Percentiles rank a stretch among this genome's conserved stretches.
Conservation (phyloP, 2,113 vertebrate species). For the Perognathus longimembris region DNA sequence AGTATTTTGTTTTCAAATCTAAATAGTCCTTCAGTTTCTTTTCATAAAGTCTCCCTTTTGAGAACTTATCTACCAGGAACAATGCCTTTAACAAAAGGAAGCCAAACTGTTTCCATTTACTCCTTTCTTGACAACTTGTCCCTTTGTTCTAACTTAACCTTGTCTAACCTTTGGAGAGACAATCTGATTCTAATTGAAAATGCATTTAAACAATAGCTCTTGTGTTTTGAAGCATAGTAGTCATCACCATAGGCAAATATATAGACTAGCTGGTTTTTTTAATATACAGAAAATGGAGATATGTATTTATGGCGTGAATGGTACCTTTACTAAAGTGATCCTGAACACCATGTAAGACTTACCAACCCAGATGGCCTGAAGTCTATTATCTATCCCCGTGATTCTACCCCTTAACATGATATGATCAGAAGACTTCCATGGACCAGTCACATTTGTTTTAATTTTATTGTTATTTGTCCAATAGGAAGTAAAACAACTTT, state of each 20-base stretch:
- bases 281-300: not conserved
- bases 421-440: not conserved
- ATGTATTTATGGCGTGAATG: not conserved
- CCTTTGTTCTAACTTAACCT: not conserved
- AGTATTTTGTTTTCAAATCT: conserved; percentile 35
- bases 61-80: not conserved
- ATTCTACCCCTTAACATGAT: not conserved
- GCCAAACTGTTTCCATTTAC: not conserved
- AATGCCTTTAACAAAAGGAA: not conserved
- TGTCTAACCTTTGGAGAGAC: not conserved
- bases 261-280: not conserved
- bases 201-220: not conserved
- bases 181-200: conserved; percentile 2
- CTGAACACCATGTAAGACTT: not conserved
- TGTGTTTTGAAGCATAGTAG: not conserved
- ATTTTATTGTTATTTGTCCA: not conserved
- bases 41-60: not conserved
- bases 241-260: not conserved
- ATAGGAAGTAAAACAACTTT: not conserved
- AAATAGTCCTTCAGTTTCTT: not conserved
- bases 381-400: not conserved
- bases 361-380: not conserved
- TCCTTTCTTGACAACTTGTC: not conserved
- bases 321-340: not conserved
- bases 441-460: not conserved